Conservation (phyloP, 2,797 vertebrate species). For the Coendou prehensilis region DNA sequence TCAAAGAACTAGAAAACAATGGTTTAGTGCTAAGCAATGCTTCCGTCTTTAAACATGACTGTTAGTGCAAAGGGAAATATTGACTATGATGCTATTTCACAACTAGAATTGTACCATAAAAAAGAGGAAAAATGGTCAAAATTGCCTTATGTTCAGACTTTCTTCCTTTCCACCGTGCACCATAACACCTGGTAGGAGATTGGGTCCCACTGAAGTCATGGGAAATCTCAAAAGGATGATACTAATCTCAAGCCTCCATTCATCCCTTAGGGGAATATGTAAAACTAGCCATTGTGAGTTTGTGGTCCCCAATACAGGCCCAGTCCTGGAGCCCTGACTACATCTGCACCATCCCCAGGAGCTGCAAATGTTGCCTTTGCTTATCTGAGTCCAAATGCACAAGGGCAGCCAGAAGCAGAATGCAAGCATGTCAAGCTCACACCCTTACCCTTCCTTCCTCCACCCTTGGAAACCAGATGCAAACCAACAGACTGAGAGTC, state of each 20-base stretch:
- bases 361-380: neutral
- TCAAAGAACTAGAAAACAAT: neutral
- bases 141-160: neutral
- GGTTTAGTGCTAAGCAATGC: neutral
- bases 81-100: neutral
- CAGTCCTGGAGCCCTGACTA: neutral
- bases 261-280: neutral
- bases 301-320: neutral
- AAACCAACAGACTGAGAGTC: neutral
- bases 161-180: neutral
- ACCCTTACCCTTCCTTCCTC: neutral
- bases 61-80: neutral
- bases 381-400: neutral
- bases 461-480: neutral
- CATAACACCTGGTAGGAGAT: neutral
- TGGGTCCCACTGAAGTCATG: neutral
- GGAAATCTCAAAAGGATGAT: neutral
- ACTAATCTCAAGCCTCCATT: neutral
- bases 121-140: neutral
- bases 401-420: neutral
- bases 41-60: neutral
- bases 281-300: neutral
- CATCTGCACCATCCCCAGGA: neutral
- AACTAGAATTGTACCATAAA: neutral
- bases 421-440: no score